Evolutionary conservation across 2,797 vertebrate species (phyloP).

Genomic region (Gadopsis bispinosus): DNA sequence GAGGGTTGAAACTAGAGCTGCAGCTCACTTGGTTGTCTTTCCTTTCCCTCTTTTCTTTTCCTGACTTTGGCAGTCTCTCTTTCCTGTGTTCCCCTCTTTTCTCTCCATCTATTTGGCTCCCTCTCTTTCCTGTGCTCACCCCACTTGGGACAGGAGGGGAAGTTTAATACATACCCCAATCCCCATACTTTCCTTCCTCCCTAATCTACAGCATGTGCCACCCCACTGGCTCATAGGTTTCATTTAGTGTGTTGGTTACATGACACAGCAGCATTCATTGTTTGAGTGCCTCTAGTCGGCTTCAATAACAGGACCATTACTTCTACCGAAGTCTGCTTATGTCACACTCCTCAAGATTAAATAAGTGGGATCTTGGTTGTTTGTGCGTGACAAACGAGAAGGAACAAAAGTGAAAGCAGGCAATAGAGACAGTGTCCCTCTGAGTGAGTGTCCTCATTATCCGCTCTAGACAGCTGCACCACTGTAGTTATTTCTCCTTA

Average conservation of each 20-base stretch:
- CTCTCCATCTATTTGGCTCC: conserved; percentile 77
- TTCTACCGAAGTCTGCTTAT: background rate
- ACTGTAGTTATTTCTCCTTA: background rate
- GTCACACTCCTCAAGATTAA: background rate
- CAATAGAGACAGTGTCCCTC: background rate
- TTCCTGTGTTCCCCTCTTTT: conserved; percentile 85
- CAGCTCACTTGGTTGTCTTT: conserved; percentile 79
- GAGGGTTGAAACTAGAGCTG: conserved; percentile 79
- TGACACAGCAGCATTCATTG: conserved; percentile 7
- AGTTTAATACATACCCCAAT: conserved; percentile 85
- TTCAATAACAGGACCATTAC: background rate
- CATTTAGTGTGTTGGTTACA: conserved; percentile 26
- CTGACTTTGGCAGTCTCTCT: conserved; percentile 76
- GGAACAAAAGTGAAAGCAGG: background rate
- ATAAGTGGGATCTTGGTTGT: background rate
- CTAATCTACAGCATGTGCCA: conserved; percentile 96
- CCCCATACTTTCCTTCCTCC: conserved; percentile 86
- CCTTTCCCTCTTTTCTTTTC: conserved; percentile 76
- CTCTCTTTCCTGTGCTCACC: conserved; percentile 87
- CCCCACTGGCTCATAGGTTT: conserved; percentile 72
- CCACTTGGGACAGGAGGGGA: conserved; percentile 91
- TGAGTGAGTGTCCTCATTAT: background rate
- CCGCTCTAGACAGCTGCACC: background rate
- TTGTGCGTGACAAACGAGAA: background rate
- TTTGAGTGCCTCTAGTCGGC: background rate